Percentiles rank a stretch among this genome's conserved stretches.
Conservation (phyloP, 2,797 vertebrate species). For the Triplophysa bombifrons region DNA sequence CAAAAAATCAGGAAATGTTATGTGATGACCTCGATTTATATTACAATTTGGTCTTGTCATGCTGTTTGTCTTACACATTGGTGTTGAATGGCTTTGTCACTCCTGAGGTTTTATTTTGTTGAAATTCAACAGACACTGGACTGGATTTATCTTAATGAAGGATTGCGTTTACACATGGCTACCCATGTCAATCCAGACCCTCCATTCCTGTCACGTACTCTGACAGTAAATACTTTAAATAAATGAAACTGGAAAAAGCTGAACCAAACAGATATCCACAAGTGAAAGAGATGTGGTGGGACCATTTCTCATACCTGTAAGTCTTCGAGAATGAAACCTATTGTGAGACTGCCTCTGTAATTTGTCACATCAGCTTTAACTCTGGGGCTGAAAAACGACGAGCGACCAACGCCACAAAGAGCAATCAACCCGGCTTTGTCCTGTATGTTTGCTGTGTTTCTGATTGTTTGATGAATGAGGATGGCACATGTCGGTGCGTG, state of each 20-base stretch:
- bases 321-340: conserved; percentile 32
- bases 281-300: conserved; percentile 24
- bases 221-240: conserved; percentile 59
- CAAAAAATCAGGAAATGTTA: too few relatives aligned
- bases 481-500: conserved; percentile 18
- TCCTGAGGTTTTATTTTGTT: too few relatives aligned
- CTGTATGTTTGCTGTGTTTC: conserved; percentile 32
- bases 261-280: conserved; percentile 48
- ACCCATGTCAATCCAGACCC: conserved; percentile 48
- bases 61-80: too few relatives aligned
- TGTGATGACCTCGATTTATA: too few relatives aligned
- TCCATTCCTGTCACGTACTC: conserved; percentile 41
- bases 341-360: conserved; percentile 39
- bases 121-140: too few relatives aligned
- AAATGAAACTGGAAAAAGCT: conserved; percentile 50
- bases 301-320: conserved; percentile 42
- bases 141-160: conserved; percentile 68
- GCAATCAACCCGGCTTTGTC: conserved; percentile 42
- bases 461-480: conserved; percentile 39
- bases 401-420: conserved; percentile 30
- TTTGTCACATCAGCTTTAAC: conserved; percentile 47
- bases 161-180: conserved; percentile 68
- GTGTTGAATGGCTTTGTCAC: too few relatives aligned
- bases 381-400: conserved; percentile 34
- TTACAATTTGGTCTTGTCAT: too few relatives aligned